Base-by-base conservation (phyloP, 1,140 invertebrate species). In the Zaprionus ornatus region DNA sequence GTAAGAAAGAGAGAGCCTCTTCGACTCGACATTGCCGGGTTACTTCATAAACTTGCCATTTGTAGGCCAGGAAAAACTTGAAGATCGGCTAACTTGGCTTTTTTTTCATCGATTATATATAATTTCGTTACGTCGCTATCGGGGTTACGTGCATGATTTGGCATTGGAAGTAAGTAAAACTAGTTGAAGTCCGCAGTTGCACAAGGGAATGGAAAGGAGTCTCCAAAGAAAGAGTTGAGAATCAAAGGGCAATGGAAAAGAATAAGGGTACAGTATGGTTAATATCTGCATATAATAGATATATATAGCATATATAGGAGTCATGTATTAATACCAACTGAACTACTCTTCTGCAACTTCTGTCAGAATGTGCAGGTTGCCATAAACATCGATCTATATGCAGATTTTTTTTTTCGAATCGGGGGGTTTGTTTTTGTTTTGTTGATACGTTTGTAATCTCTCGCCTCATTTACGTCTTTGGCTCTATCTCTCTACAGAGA, bases 401-500 rank as follows among this genome's bases (percentile, higher is more conserved):
- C 19, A 19, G 25, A 9, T 21, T 62, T 62, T 42, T 42, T n/a
- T 15, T 21, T 32, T 60, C 6, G 12, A 19, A n/a, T 21, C 48
- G 21, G 21, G 57, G 40, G 57, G 57, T 52, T 25, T 40, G 25
- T 71, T 64, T 77, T 64, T 62, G 54, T 69, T 72, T 68, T 59
- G 37, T 27, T 64, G 15, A n/a, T 68, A 65, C 37, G 27, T 48
- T 50, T 73, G 57, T 19, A 55, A 64, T 59, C 50, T 55, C 37
- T 65, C 52, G 63, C 52, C 52, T 64, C 21, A 56, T 71, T 63
- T 71, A 32, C 45, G 57, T 52, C 12, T 65, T 65, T 62, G 55
- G 45, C 23, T 57, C 45, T 62, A 52, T 74, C 69, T 80, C 64
- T 63, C 50, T 60, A 56, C 66, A 42, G 25, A 83, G 83, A 87